Evolutionary conservation across 2,888 invertebrate species (phyloP).

Genomic region (Ectemnius cavifrons): DNA sequence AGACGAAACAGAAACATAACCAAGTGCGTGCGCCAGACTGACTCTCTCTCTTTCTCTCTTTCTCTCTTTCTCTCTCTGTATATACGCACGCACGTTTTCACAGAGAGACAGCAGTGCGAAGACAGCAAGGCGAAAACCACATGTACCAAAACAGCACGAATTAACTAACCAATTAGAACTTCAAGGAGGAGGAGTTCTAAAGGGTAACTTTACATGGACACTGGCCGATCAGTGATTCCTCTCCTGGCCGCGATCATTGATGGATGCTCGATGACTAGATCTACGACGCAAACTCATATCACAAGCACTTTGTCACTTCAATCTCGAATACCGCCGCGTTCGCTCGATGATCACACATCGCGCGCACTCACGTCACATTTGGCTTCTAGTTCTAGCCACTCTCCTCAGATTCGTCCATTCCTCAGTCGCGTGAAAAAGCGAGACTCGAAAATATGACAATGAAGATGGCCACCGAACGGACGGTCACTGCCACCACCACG

Average conservation of each 20-base stretch:
- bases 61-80: slow-evolving; percentile 11
- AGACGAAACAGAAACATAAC: slow-evolving; percentile 54
- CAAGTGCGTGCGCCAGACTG: slow-evolving; percentile 39
- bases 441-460: slow-evolving; percentile 36
- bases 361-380: slow-evolving; percentile 40
- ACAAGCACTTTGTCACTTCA: slow-evolving; percentile 49
- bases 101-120: slow-evolving; percentile 13
- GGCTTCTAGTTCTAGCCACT: background rate
- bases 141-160: slow-evolving; percentile 58
- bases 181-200: slow-evolving; percentile 57
- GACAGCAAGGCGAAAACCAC: slow-evolving; percentile 39
- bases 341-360: slow-evolving; percentile 35
- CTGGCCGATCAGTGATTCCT: slow-evolving; percentile 52
- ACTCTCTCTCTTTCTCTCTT: slow-evolving; percentile 5
- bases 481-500: background rate
- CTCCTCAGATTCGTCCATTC: slow-evolving; percentile 22
- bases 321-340: slow-evolving; percentile 16
- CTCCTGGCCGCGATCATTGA: slow-evolving; percentile 53
- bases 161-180: slow-evolving; percentile 66
- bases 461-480: background rate
- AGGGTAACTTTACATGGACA: slow-evolving; percentile 67
- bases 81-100: slow-evolving; percentile 7
- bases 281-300: slow-evolving; percentile 68
- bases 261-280: slow-evolving; percentile 51
- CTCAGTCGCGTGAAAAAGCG: slow-evolving; percentile 26